phyloP scores from a whole-genome alignment of 2,797 vertebrate species.

The Acipenser ruthenus region DNA sequence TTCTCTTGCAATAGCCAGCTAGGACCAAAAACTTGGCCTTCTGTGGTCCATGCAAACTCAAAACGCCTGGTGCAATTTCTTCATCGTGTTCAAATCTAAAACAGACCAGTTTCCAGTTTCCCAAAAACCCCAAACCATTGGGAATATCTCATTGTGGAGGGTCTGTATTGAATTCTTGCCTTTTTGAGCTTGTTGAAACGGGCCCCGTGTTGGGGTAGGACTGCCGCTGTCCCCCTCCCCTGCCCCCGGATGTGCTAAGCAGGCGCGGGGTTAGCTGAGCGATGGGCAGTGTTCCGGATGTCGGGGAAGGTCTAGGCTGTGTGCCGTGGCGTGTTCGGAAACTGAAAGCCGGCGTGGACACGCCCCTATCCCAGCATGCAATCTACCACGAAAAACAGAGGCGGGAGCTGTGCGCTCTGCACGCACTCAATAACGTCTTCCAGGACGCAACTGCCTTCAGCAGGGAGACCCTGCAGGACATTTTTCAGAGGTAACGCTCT shows the following conservation, averaged over 20 bases:
- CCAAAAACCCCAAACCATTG: too few species aligned
- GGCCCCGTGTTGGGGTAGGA: slow-evolving; percentile 17
- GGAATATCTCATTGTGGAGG: too few species aligned
- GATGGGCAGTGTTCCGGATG: slow-evolving; percentile 66
- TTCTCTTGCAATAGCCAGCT: too few species aligned
- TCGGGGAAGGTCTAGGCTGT: slow-evolving; percentile 56
- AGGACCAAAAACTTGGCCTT: too few species aligned
- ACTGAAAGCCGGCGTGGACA: slow-evolving; percentile 50
- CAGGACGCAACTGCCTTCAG: slow-evolving; percentile 92
- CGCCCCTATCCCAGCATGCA: slow-evolving; percentile 50
- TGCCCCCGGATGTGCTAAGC: slow-evolving; percentile 3
- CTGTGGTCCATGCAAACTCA: too few species aligned
- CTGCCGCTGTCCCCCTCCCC: slow-evolving; percentile 40
- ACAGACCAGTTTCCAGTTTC: too few species aligned
- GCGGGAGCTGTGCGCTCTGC: slow-evolving; percentile 88
- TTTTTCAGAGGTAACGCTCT: slow-evolving; percentile 84
- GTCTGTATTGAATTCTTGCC: too few species aligned
- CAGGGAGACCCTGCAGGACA: slow-evolving; percentile 88
- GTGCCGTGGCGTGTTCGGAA: slow-evolving; percentile 74
- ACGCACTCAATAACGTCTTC: slow-evolving; percentile 99
- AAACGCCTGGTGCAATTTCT: too few species aligned
- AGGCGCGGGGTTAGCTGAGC: slow-evolving; percentile 37
- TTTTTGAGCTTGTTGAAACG: too few species aligned
- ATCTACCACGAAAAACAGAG: slow-evolving; percentile 98
- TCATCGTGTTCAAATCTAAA: too few species aligned